phyloP scores from a whole-genome alignment of 2,888 invertebrate species.

The Dolichomitus sp. region DNA sequence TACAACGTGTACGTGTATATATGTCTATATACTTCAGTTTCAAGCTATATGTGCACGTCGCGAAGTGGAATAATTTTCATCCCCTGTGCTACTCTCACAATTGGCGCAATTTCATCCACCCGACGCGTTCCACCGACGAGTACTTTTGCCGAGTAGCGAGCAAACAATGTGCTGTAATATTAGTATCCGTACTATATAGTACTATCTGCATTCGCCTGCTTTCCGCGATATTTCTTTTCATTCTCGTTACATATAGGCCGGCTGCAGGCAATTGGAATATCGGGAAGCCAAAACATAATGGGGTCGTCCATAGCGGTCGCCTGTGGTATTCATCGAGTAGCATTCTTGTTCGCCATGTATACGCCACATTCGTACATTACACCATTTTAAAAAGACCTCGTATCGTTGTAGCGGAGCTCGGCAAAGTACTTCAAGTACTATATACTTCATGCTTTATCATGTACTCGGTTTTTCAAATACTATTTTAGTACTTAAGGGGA shows the following conservation, averaged over 20 bases:
- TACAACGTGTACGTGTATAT: background rate
- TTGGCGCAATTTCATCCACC: conserved; percentile 39
- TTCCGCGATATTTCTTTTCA: conserved; percentile 9
- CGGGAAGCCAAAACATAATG: background rate
- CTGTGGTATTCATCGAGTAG: background rate
- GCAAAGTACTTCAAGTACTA: too few relatives aligned
- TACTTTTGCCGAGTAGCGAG: conserved; percentile 20
- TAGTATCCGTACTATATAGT: conserved; percentile 17
- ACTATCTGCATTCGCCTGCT: conserved; percentile 6
- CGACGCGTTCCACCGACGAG: conserved; percentile 6
- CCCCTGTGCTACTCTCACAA: conserved; percentile 29
- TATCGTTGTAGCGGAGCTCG: too few relatives aligned
- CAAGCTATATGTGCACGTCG: conserved; percentile 13
- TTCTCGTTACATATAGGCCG: background rate
- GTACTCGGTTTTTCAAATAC: too few relatives aligned
- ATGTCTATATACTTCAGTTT: background rate
- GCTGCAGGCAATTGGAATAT: conserved; percentile 8
- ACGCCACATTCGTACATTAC: background rate
- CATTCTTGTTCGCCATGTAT: background rate
- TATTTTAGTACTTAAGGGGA: too few relatives aligned
- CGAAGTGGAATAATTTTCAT: conserved; percentile 38
- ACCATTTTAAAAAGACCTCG: background rate
- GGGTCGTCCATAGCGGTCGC: background rate
- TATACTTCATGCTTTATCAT: too few relatives aligned
- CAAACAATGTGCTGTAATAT: conserved; percentile 28